Percentiles rank a stretch among this genome's conserved stretches.
Conservation (phyloP, 1,140 invertebrate species). For the Euschistus heros region DNA sequence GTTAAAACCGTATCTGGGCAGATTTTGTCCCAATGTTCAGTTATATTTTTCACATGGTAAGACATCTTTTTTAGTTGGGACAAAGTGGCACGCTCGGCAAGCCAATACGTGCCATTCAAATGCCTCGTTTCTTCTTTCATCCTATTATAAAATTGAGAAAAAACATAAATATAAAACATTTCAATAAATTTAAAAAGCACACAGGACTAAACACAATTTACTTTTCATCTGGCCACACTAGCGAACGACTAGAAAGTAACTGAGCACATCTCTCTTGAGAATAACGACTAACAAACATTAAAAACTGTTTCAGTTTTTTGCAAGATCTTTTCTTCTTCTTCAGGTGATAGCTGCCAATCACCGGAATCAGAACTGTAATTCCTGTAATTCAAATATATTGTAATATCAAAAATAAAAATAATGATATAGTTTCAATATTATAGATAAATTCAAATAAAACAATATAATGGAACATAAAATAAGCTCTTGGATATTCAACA, state of each 20-base stretch:
- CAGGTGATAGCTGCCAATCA: conserved; percentile 56
- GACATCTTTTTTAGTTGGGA: conserved; percentile 68
- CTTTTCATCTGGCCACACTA: conserved; percentile 27
- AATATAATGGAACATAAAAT: too few relatives aligned
- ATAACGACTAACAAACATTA: conserved; percentile 75
- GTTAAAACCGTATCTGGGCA: conserved; percentile 26
- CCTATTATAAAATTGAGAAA: neutral
- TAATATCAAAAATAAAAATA: too few relatives aligned
- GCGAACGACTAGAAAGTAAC: conserved; percentile 31
- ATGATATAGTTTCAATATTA: too few relatives aligned
- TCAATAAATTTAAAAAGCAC: too few relatives aligned
- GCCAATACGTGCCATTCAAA: conserved; percentile 33
- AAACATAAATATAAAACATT: too few relatives aligned
- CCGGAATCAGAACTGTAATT: conserved; percentile 18
- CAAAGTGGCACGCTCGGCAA: conserved; percentile 48
- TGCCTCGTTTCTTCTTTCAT: conserved; percentile 15
- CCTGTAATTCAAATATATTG: too few relatives aligned
- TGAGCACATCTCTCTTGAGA: conserved; percentile 83
- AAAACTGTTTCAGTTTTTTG: conserved; percentile 61
- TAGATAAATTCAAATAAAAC: too few relatives aligned
- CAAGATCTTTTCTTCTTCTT: conserved; percentile 55
- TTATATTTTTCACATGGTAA: conserved; percentile 68
- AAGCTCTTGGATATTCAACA: too few relatives aligned
- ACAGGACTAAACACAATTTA: neutral
- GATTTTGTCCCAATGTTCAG: conserved; percentile 31